Conservation (phyloP, 2,888 invertebrate genomes). For the Mylabris sibirica region DNA sequence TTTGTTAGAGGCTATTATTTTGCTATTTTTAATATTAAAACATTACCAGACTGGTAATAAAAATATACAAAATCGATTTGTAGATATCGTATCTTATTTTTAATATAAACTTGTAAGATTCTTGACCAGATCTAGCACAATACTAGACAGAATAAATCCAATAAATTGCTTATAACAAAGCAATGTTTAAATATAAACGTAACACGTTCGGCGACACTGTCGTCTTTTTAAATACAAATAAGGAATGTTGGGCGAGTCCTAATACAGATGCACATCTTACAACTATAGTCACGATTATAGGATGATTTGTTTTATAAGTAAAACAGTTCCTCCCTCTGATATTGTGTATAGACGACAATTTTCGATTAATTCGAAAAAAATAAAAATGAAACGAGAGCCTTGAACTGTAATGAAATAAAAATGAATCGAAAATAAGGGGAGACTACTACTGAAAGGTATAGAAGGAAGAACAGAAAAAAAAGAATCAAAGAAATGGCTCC, state of each 20-base stretch:
- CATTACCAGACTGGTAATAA: conserved; percentile 2
- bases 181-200: conserved; percentile 60
- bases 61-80: conserved; percentile 5
- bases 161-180: conserved; percentile 60
- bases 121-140: conserved; percentile 3
- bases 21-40: conserved; percentile 9
- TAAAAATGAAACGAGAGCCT: neutral
- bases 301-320: neutral
- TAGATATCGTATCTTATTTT: neutral
- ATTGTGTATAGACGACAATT: neutral
- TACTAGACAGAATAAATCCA: conserved; percentile 52
- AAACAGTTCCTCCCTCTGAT: too few relatives aligned
- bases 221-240: conserved; percentile 44
- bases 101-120: conserved; percentile 6
- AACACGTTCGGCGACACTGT: conserved; percentile 50
- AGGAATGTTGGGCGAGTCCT: conserved; percentile 38
- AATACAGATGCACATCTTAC: neutral
- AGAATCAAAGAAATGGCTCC: conserved; percentile 46
- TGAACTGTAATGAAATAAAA: conserved; percentile 21
- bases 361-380: neutral
- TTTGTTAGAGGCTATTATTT: neutral
- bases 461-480: conserved; percentile 42
- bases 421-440: conserved; percentile 50
- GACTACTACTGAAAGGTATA: neutral
- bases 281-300: neutral